Percentiles rank a stretch among this genome's conserved stretches.
phyloP scores from a whole-genome alignment of 64 coral and sea anemone species.

The Exaiptasia diaphana region DNA sequence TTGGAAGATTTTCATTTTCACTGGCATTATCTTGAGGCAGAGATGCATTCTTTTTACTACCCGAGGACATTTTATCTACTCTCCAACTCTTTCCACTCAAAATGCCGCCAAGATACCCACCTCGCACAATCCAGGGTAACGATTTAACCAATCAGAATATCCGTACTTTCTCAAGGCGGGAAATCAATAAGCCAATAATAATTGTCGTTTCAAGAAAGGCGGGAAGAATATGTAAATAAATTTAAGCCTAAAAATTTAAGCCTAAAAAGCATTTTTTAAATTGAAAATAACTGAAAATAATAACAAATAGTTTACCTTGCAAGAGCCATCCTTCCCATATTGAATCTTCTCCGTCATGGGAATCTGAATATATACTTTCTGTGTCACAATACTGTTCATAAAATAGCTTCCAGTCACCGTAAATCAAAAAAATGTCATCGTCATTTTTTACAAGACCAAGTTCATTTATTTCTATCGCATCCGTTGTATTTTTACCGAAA shows the following conservation, averaged over 20 bases:
- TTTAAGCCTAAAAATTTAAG: not conserved
- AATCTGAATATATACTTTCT: slow-evolving; percentile 2
- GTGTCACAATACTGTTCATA: not conserved
- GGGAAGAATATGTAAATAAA: not conserved
- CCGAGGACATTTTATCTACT: not conserved
- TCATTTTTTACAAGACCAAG: slow-evolving; percentile 10
- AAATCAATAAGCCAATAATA: not conserved
- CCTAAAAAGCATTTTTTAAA: not conserved
- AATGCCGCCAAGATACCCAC: not conserved
- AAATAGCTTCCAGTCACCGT: not conserved
- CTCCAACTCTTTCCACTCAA: not conserved
- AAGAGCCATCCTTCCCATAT: not conserved
- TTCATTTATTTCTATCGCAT: slow-evolving; percentile 16
- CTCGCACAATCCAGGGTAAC: too few relatives aligned
- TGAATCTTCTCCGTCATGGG: not conserved
- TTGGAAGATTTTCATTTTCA: not conserved
- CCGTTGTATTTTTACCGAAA: not conserved
- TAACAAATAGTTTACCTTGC: not conserved
- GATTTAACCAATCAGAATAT: not conserved
- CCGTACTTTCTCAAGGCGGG: not conserved
- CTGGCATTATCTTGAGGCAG: not conserved
- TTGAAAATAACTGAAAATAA: not conserved
- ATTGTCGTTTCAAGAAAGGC: not conserved
- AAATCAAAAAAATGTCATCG: slow-evolving; percentile 6
- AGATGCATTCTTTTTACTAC: not conserved